Conservation (phyloP, 2,797 vertebrate species). For the Bucorvus abyssinicus region DNA sequence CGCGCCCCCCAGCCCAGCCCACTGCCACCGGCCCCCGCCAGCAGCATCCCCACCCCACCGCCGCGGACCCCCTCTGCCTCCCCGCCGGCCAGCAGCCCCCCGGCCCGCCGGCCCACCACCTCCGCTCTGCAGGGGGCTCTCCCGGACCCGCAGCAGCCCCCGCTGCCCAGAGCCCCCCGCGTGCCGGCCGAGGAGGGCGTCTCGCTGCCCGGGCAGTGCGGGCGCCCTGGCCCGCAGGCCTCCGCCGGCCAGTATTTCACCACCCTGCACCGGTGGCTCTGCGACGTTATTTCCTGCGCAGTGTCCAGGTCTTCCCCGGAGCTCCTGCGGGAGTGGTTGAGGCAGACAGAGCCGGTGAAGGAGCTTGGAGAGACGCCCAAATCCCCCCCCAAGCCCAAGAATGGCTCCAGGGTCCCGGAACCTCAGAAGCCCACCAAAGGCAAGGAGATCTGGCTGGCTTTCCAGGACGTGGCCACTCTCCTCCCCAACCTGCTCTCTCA, state of each 20-base stretch:
- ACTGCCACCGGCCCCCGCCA: accelerated
- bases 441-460: slow-evolving; percentile 83
- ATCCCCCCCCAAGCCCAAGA: slow-evolving; percentile 72
- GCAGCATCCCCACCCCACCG: background rate
- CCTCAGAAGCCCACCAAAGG: slow-evolving; percentile 54
- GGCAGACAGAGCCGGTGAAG: slow-evolving; percentile 34
- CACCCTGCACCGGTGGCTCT: slow-evolving; percentile 83
- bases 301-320: slow-evolving; percentile 80
- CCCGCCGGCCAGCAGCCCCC: background rate
- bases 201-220: background rate
- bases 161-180: background rate
- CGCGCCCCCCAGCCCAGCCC: background rate
- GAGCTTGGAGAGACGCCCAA: background rate
- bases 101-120: background rate
- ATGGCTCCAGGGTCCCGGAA: slow-evolving; percentile 68
- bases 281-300: slow-evolving; percentile 74
- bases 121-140: slow-evolving; percentile 74
- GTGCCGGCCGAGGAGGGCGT: background rate
- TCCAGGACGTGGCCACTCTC: slow-evolving; percentile 73
- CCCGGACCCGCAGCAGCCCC: slow-evolving; percentile 65
- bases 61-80: accelerated
- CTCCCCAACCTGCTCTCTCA: slow-evolving; percentile 79
- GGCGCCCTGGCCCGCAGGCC: background rate
- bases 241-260: slow-evolving; percentile 76
- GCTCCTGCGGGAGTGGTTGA: slow-evolving; percentile 82